These are phyloP conservation scores for Drosophila rhopaloa DNA, from an alignment of 1,140 invertebrate species.

Conservation along the genomic window DNA sequence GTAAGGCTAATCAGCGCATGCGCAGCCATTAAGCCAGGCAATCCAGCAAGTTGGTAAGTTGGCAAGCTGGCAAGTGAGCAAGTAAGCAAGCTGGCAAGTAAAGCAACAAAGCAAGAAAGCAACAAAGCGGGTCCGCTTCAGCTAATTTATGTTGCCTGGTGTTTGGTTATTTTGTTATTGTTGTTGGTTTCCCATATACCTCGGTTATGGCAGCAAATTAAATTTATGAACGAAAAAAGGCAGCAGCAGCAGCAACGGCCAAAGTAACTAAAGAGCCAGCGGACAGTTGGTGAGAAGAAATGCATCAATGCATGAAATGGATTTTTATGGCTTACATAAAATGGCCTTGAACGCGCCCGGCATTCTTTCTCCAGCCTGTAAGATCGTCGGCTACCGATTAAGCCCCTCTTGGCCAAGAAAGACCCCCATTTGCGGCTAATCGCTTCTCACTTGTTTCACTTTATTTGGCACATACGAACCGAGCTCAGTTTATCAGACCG, in stretches of 20 bases:
- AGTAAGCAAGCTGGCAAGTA: constrained; percentile 14
- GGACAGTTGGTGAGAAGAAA: constrained; percentile 72
- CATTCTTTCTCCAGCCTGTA: constrained; percentile 48
- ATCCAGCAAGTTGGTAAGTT: constrained; percentile 3
- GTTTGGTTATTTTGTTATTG: not conserved
- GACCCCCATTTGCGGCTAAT: constrained; percentile 29
- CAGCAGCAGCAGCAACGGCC: constrained; percentile 18
- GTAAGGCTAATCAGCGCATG: constrained; percentile 63
- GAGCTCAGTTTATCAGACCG: constrained; percentile 34
- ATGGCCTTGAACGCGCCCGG: constrained; percentile 71
- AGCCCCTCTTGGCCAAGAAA: constrained; percentile 26
- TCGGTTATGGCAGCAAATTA: constrained; percentile 62
- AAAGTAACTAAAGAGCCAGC: constrained; percentile 25
- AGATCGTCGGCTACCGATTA: constrained; percentile 23
- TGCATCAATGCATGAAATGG: constrained; percentile 82
- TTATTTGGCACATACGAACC: constrained; percentile 65
- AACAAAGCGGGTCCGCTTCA: constrained; percentile 54
- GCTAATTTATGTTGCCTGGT: constrained; percentile 52
- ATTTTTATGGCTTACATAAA: constrained; percentile 83
- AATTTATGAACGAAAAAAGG: constrained; percentile 61
- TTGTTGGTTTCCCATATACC: constrained; percentile 34
- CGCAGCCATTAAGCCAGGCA: constrained; percentile 54
- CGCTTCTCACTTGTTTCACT: constrained; percentile 59
- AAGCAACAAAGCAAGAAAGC: constrained; percentile 22
- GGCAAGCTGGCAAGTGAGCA: constrained; percentile 13